Percentiles rank a stretch among this genome's conserved stretches.
Conservation (phyloP, 2,113 vertebrate genomes). For the Cervus canadensis region DNA sequence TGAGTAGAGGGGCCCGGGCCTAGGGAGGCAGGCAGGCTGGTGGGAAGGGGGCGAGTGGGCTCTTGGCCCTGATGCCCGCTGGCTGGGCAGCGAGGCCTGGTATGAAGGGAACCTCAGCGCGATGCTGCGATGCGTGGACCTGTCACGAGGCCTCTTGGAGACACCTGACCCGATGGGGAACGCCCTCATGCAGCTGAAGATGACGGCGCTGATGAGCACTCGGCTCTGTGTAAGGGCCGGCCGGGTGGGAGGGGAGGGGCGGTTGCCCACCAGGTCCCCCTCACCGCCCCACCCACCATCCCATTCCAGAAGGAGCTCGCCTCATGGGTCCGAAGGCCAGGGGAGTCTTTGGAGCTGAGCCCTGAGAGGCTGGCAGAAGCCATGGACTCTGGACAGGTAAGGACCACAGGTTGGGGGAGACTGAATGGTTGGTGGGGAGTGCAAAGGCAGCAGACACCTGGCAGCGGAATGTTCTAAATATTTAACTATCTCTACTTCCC, state of each 20-base stretch:
- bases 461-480: too few relatives aligned
- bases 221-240: conserved; percentile 87
- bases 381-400: conserved; percentile 85
- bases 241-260: background rate
- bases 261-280: background rate
- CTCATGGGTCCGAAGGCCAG: conserved; percentile 63
- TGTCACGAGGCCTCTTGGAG: conserved; percentile 80
- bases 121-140: conserved; percentile 88
- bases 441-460: background rate
- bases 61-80: background rate
- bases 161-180: conserved; percentile 65
- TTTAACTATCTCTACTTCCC: background rate
- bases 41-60: background rate
- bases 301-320: conserved; percentile 84
- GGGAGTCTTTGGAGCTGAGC: conserved; percentile 70
- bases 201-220: conserved; percentile 88
- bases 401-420: background rate
- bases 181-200: conserved; percentile 91
- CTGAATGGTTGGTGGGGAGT: background rate
- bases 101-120: conserved; percentile 72
- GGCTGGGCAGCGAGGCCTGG: conserved; percentile 58
- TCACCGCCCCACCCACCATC: background rate
- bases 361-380: conserved; percentile 82
- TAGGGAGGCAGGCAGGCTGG: background rate
- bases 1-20: conserved; percentile 52